These are phyloP conservation scores for Trypoxylus dichotomus DNA, from an alignment of 1,140 invertebrate species.

Conservation along the genomic window DNA sequence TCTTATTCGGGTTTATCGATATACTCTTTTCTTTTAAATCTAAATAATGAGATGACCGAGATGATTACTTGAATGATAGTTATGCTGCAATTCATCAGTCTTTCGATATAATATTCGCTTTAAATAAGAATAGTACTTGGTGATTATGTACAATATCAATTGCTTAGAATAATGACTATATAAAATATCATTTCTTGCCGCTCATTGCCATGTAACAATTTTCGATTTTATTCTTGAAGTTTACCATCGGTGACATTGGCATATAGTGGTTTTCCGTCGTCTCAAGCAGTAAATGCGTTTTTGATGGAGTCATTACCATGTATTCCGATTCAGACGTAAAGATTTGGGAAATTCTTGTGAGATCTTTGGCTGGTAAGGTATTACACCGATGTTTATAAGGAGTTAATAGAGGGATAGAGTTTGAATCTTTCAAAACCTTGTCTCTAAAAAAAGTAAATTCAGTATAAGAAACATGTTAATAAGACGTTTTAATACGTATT, in stretches of 20 bases:
- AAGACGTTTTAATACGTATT: too few species aligned
- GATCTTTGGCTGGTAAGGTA: slow-evolving; percentile 46
- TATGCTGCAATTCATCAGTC: background rate
- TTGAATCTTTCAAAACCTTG: background rate
- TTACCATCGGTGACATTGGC: slow-evolving; percentile 45
- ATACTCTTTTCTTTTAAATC: background rate
- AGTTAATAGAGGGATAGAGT: slow-evolving; percentile 5
- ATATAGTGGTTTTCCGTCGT: slow-evolving; percentile 43
- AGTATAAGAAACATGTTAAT: too few species aligned
- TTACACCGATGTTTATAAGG: slow-evolving; percentile 43
- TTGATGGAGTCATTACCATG: slow-evolving; percentile 45
- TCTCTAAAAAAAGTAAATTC: background rate
- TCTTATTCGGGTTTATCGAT: background rate
- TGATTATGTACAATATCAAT: slow-evolving; percentile 1
- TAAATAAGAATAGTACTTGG: background rate
- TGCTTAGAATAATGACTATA: background rate
- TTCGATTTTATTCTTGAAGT: slow-evolving; percentile 43
- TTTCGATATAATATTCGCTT: background rate
- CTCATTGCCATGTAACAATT: slow-evolving; percentile 47
- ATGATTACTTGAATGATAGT: background rate
- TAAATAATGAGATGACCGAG: background rate
- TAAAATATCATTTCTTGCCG: slow-evolving; percentile 34
- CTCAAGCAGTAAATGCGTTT: slow-evolving; percentile 25
- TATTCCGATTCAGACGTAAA: slow-evolving; percentile 46
- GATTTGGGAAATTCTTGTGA: slow-evolving; percentile 43